phyloP scores from a whole-genome alignment of 2,113 vertebrate genomes.

The Calyptommatus sinebrachiatus region DNA sequence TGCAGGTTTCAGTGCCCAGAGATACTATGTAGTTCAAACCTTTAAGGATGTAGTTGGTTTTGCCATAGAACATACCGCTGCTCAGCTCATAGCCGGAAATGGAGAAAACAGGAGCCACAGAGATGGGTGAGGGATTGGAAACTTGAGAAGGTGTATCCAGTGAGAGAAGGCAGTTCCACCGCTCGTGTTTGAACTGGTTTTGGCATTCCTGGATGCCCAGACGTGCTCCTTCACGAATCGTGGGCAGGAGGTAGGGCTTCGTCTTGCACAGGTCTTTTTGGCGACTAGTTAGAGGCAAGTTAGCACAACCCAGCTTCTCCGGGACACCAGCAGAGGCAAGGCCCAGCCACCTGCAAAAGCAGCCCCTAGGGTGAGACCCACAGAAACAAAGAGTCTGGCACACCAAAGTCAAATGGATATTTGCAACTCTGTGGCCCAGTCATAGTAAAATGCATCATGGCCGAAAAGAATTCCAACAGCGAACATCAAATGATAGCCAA shows the following conservation, averaged over 20 bases:
- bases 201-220: constrained; percentile 86
- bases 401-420: not conserved
- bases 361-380: constrained; percentile 5
- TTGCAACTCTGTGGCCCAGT: not conserved
- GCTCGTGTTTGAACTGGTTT: constrained; percentile 88
- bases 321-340: constrained; percentile 77
- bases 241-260: constrained; percentile 85
- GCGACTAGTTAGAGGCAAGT: constrained; percentile 74
- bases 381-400: not conserved
- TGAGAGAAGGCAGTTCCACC: constrained; percentile 86
- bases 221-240: constrained; percentile 85
- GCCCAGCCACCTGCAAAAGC: constrained; percentile 85
- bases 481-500: not conserved
- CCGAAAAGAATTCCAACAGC: not conserved
- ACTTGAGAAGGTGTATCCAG: constrained; percentile 11
- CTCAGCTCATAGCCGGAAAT: constrained; percentile 82
- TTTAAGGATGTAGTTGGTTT: too few species aligned
- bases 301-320: constrained; percentile 79
- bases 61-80: constrained; percentile 79
- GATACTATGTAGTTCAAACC: not conserved
- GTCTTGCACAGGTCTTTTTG: constrained; percentile 87
- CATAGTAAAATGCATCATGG: not conserved
- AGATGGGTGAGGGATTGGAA: constrained; percentile 6
- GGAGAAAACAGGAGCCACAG: constrained; percentile 39
- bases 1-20: not conserved